phyloP scores from a whole-genome alignment of 1,140 invertebrate species.

The Musca vetustissima region DNA sequence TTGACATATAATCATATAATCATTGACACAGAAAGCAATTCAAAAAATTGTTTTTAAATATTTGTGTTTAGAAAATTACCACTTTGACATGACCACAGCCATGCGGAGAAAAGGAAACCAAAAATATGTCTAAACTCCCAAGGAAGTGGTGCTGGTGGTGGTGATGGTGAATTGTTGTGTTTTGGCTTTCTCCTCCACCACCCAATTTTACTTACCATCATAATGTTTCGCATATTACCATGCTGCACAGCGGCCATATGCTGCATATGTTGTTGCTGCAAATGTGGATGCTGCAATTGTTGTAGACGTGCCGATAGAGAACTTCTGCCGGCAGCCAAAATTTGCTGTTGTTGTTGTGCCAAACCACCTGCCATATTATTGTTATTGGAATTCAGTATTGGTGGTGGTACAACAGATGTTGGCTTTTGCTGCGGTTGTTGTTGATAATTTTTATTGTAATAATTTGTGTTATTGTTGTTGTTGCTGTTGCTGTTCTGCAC shows the following conservation, averaged over 20 bases:
- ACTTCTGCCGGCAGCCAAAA: conserved; percentile 34
- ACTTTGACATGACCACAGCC: too few relatives aligned
- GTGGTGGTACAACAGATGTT: not conserved
- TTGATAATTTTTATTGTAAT: conserved; percentile 16
- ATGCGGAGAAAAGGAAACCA: too few relatives aligned
- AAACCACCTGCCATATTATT: conserved; percentile 11
- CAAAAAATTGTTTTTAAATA: too few relatives aligned
- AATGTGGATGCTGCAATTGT: conserved; percentile 34
- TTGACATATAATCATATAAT: too few relatives aligned
- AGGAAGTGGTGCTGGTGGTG: too few relatives aligned
- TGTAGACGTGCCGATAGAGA: conserved; percentile 45
- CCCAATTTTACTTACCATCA: conserved; percentile 33
- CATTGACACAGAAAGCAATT: too few relatives aligned
- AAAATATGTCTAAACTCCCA: too few relatives aligned
- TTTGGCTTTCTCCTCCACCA: too few relatives aligned
- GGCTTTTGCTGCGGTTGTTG: not conserved
- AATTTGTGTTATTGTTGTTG: conserved; percentile 17
- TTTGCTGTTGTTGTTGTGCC: conserved; percentile 31
- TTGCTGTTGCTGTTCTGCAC: conserved; percentile 13
- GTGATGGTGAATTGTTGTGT: too few relatives aligned
- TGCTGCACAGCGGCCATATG: conserved; percentile 11
- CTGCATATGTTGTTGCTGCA: conserved; percentile 26
- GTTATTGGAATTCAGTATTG: conserved; percentile 16
- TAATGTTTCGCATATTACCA: conserved; percentile 25
- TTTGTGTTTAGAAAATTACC: too few relatives aligned